Percentiles rank a stretch among this genome's conserved stretches.
These are phyloP conservation scores for Periophthalmodon schlosseri DNA, from an alignment of 2,113 vertebrate species.

Conservation along the genomic window DNA sequence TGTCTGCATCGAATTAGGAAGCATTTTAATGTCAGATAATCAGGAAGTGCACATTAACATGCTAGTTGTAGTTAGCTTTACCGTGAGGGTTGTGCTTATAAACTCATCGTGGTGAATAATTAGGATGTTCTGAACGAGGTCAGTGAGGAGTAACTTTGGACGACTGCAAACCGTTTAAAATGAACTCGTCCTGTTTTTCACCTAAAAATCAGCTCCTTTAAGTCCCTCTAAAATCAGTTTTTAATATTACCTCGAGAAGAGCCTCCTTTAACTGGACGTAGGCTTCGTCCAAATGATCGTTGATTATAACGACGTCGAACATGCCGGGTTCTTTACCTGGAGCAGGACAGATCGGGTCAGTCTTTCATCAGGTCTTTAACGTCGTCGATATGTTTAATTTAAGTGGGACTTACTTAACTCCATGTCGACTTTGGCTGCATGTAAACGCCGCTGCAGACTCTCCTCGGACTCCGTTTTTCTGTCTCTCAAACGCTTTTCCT, in stretches of 20 bases:
- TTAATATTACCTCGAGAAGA: conserved; percentile 82
- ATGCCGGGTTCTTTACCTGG: conserved; percentile 87
- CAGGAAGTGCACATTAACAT: too few relatives aligned
- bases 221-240: too few relatives aligned
- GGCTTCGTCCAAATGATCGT: conserved; percentile 86
- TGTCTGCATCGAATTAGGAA: too few relatives aligned
- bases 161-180: too few relatives aligned
- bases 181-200: too few relatives aligned
- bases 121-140: too few relatives aligned
- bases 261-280: conserved; percentile 78
- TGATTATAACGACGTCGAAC: conserved; percentile 88
- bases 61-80: too few relatives aligned
- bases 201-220: too few relatives aligned
- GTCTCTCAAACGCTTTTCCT: conserved; percentile 89
- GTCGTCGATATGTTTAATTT: neutral
- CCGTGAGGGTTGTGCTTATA: too few relatives aligned
- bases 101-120: too few relatives aligned
- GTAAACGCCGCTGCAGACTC: conserved; percentile 85
- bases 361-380: neutral
- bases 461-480: conserved; percentile 91
- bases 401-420: conserved; percentile 85
- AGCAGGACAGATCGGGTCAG: neutral
- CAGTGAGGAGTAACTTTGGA: too few relatives aligned
- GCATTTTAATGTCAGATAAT: too few relatives aligned
- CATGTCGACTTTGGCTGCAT: conserved; percentile 81